Percentiles rank a stretch among this genome's conserved stretches.
Evolutionary conservation across 2,113 vertebrate species (phyloP).

Genomic region (Stigmatopora argus): DNA sequence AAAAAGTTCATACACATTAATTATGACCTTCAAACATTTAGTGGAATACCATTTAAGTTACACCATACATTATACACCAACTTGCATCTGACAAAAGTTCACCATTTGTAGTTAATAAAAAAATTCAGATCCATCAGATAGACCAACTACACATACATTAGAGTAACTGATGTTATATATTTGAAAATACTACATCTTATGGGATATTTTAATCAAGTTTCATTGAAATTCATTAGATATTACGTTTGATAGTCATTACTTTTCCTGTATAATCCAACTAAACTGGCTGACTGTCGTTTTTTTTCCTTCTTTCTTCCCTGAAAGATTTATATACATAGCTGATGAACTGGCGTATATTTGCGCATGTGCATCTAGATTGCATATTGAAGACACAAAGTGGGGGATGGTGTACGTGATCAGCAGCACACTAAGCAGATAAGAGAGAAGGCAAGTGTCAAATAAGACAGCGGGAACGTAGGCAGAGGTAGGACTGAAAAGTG

Average conservation of each 20-base stretch:
- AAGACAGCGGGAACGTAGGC: constrained; percentile 30
- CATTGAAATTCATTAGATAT: neutral
- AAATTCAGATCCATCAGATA: too few relatives aligned
- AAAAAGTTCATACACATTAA: too few relatives aligned
- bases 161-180: too few relatives aligned
- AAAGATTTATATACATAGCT: neutral
- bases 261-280: neutral
- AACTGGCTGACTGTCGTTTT: neutral
- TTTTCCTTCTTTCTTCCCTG: neutral
- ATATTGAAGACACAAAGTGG: constrained; percentile 24
- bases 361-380: constrained; percentile 33
- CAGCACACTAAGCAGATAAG: constrained; percentile 54
- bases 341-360: constrained; percentile 3
- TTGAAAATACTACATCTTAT: too few relatives aligned
- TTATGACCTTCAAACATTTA: too few relatives aligned
- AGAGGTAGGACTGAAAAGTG: constrained; percentile 34
- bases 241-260: neutral
- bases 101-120: too few relatives aligned
- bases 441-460: constrained; percentile 49
- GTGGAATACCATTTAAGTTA: too few relatives aligned
- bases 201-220: neutral
- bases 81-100: too few relatives aligned
- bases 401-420: constrained; percentile 58
- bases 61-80: too few relatives aligned
- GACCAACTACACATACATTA: too few relatives aligned